Percentiles rank a stretch among this genome's conserved stretches.
These are phyloP conservation scores for Morpho deidamia DNA, from an alignment of 2,888 invertebrate genomes.

Conservation along the genomic window DNA sequence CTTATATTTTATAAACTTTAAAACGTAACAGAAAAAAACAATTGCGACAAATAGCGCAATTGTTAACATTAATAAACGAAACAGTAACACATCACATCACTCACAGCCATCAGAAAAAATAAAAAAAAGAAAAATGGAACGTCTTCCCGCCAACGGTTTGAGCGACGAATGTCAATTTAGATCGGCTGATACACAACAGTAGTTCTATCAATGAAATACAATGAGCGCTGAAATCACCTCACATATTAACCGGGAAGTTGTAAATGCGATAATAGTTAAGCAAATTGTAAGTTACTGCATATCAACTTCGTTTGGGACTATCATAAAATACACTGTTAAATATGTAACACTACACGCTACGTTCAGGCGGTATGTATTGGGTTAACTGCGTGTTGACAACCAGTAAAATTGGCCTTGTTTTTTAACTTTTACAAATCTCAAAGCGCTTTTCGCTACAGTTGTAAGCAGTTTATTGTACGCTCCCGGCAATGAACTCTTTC, in stretches of 20 bases:
- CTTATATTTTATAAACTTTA: conserved; percentile 32
- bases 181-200: conserved; percentile 22
- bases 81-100: conserved; percentile 58
- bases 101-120: conserved; percentile 42
- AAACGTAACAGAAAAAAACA: conserved; percentile 44
- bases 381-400: conserved; percentile 17
- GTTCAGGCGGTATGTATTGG: conserved; percentile 27
- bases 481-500: conserved; percentile 37
- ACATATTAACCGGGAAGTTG: conserved; percentile 22
- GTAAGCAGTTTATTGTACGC: conserved; percentile 36
- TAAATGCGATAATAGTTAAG: conserved; percentile 22
- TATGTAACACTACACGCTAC: conserved; percentile 26
- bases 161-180: conserved; percentile 47
- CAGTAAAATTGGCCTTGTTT: conserved; percentile 28
- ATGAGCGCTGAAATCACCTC: conserved; percentile 15
- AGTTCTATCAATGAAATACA: conserved; percentile 19
- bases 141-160: conserved; percentile 55
- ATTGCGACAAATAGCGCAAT: conserved; percentile 46
- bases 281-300: conserved; percentile 19
- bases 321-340: conserved; percentile 12
- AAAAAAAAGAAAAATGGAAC: conserved; percentile 28
- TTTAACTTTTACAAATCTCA: conserved; percentile 33
- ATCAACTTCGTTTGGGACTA: conserved; percentile 25
- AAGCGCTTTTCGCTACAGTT: conserved; percentile 22
- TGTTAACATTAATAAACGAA: conserved; percentile 52